Conservation (phyloP, 2,888 invertebrate genomes). For the Masnerella sp. region DNA sequence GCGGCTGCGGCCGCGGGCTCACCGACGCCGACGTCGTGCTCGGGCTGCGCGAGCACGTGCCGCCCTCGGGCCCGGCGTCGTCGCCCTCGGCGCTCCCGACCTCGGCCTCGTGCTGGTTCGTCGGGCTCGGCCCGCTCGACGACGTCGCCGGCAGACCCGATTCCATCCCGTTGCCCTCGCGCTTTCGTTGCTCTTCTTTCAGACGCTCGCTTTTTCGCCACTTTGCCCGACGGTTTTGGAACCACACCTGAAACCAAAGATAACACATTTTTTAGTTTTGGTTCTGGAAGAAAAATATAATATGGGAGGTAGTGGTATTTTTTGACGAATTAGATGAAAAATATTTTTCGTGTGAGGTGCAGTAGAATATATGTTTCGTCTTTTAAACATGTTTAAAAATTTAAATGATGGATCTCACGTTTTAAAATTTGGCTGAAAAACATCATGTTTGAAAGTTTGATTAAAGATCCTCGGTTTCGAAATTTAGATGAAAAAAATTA, state of each 20-base stretch:
- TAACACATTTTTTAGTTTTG: no score
- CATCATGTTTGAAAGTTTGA: no score
- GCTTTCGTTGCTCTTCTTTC: slow-evolving; percentile 93
- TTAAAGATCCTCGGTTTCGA: no score
- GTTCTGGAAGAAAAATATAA: no score
- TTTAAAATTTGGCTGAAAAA: no score
- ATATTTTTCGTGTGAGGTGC: no score
- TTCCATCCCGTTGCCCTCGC: slow-evolving; percentile 85
- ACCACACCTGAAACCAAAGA: slow-evolving; percentile 92
- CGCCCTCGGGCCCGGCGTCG: slow-evolving; percentile 67
- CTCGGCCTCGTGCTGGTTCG: slow-evolving; percentile 58
- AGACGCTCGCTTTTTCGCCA: slow-evolving; percentile 95
- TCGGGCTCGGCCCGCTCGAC: slow-evolving; percentile 70
- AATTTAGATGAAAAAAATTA: no score
- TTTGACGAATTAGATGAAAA: no score
- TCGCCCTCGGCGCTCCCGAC: slow-evolving; percentile 68
- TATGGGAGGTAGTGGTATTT: no score
- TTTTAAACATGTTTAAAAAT: no score
- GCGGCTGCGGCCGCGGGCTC: slow-evolving; percentile 74
- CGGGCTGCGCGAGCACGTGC: slow-evolving; percentile 73
- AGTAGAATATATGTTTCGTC: no score
- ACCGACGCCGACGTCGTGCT: slow-evolving; percentile 76
- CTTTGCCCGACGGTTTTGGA: slow-evolving; percentile 94
- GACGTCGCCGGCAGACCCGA: slow-evolving; percentile 70
- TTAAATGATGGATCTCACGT: no score